phyloP scores from a whole-genome alignment of 92 coral and sea anemone species.

The Porites cylindrica region DNA sequence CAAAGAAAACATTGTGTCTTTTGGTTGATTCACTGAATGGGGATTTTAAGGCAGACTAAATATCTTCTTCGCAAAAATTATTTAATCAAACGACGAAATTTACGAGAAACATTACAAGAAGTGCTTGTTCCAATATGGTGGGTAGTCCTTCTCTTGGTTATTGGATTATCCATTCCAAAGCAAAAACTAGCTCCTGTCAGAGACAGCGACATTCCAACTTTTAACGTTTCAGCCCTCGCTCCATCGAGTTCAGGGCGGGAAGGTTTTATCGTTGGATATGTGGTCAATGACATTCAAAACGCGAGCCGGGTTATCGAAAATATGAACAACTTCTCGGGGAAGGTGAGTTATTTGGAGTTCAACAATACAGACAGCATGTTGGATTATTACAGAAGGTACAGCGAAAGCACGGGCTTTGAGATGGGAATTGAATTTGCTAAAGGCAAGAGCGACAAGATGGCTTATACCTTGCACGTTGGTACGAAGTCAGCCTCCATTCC shows the following conservation, averaged over 20 bases:
- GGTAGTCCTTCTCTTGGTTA: conserved; percentile 63
- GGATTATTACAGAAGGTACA: conserved; percentile 53
- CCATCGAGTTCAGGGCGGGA: neutral
- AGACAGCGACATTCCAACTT: conserved; percentile 68
- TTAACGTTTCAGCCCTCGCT: conserved; percentile 21
- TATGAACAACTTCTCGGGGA: conserved; percentile 43
- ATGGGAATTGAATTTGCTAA: conserved; percentile 73
- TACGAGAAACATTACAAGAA: conserved; percentile 82
- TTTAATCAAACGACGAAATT: conserved; percentile 78
- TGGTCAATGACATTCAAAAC: conserved; percentile 49
- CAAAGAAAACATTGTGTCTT: neutral
- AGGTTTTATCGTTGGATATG: conserved; percentile 55
- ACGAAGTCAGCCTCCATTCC: conserved; percentile 48
- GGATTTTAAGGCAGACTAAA: conserved; percentile 72
- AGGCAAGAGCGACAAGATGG: conserved; percentile 48
- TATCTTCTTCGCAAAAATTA: conserved; percentile 78
- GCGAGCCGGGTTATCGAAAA: conserved; percentile 55
- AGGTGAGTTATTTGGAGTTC: conserved; percentile 55
- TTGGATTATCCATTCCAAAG: conserved; percentile 42
- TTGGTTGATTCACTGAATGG: conserved; percentile 43
- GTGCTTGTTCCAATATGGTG: conserved; percentile 84
- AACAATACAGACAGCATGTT: conserved; percentile 71
- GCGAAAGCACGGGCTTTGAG: conserved; percentile 53
- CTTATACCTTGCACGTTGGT: conserved; percentile 70
- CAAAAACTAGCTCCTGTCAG: conserved; percentile 62